Percentiles rank a stretch among this genome's conserved stretches.
Conservation (phyloP, 2,888 invertebrate species). For the Peribatodes rhomboidaria region DNA sequence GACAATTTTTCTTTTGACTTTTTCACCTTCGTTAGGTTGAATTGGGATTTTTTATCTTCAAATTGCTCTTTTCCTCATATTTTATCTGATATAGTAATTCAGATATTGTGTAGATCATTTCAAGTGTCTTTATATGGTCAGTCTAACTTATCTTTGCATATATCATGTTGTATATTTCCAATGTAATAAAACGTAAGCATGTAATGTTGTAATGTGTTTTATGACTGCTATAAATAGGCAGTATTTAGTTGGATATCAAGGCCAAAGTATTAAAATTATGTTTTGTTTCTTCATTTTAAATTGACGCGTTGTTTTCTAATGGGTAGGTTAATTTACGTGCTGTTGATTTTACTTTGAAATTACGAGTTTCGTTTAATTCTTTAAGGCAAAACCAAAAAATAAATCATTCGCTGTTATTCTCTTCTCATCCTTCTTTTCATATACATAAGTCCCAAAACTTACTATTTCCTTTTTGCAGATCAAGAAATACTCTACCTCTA, state of each 20-base stretch:
- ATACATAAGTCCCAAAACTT: not conserved
- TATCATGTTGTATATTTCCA: constrained; percentile 13
- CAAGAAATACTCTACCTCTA: not conserved
- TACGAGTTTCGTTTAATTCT: no score
- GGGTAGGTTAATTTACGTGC: no score
- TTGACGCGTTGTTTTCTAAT: not conserved
- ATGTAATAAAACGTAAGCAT: constrained; percentile 3
- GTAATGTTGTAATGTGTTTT: constrained; percentile 5
- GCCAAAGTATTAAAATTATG: not conserved
- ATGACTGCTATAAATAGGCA: constrained; percentile 1
- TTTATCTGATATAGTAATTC: constrained; percentile 31
- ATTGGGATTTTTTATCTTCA: constrained; percentile 43
- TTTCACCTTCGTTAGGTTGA: constrained; percentile 44
- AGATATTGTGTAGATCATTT: constrained; percentile 18
- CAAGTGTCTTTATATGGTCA: not conserved
- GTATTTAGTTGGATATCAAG: not conserved
- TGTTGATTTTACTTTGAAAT: not conserved
- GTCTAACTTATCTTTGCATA: constrained; percentile 1
- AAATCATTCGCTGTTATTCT: no score
- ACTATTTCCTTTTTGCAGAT: not conserved
- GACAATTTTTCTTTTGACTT: constrained; percentile 36
- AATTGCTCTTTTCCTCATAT: constrained; percentile 36
- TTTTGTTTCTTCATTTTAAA: not conserved
- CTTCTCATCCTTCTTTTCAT: no score
- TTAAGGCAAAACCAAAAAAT: no score